phyloP scores from a whole-genome alignment of 2,113 vertebrate genomes.

The Cricetomys ansorgei region DNA sequence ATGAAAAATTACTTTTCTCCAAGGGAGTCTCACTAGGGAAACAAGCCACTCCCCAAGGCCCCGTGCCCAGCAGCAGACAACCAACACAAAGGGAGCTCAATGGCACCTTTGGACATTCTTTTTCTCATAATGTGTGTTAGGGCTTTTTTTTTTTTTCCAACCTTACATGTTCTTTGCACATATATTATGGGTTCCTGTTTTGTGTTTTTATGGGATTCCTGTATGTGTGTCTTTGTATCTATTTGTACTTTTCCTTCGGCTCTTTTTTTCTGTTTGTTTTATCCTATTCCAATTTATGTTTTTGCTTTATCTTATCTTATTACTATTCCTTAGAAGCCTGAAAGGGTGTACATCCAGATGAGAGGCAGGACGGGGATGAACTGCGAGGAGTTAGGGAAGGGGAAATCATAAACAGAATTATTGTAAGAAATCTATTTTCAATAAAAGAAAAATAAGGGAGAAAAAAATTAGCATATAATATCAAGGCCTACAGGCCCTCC shows the following conservation, averaged over 20 bases:
- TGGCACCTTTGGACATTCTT: not conserved
- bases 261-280: not conserved
- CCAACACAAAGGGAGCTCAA: not conserved
- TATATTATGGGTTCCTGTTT: not conserved
- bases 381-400: not conserved
- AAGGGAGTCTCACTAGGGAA: not conserved
- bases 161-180: not conserved
- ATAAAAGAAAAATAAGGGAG: not conserved
- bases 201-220: not conserved
- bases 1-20: not conserved
- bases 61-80: not conserved
- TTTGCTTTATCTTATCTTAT: not conserved
- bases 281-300: not conserved
- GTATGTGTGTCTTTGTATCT: not conserved
- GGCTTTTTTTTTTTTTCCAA: not conserved
- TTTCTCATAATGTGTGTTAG: too few species aligned
- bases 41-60: not conserved
- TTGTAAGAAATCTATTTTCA: not conserved
- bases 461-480: not conserved
- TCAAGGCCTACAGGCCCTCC: not conserved
- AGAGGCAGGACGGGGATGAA: not conserved
- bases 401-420: not conserved
- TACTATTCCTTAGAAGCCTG: not conserved
- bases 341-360: not conserved
- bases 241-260: not conserved